Evolutionary conservation across 2,113 vertebrate species (phyloP).

Genomic region (Leucopsar rothschildi): DNA sequence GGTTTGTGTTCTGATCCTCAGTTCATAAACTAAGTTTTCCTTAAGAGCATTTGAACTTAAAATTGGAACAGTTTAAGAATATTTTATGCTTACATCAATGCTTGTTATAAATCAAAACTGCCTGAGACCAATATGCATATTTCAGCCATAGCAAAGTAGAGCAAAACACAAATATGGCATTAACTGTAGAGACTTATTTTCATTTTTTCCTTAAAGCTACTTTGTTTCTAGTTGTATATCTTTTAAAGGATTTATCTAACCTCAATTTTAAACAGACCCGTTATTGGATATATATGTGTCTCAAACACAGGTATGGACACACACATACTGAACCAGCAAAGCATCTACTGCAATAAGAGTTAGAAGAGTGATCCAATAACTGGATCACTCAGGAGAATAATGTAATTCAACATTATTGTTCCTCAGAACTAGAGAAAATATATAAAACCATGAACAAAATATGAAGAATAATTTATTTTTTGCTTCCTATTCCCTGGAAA

Average conservation of each 20-base stretch:
- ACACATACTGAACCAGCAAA: not conserved
- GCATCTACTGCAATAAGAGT: not conserved
- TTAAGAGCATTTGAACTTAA: not conserved
- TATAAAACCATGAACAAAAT: not conserved
- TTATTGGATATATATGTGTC: not conserved
- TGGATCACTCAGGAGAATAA: not conserved
- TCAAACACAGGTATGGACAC: not conserved
- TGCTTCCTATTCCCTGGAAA: not conserved
- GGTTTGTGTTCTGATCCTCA: not conserved
- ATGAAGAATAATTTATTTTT: not conserved
- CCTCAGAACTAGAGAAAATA: not conserved
- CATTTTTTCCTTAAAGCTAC: not conserved
- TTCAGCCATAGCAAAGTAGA: not conserved
- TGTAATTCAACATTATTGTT: not conserved
- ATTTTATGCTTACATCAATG: not conserved
- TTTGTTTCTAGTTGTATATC: not conserved
- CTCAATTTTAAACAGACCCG: not conserved
- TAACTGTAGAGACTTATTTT: not conserved
- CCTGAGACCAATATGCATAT: not conserved
- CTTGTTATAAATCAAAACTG: not conserved
- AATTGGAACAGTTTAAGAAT: not conserved
- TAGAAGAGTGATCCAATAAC: not conserved
- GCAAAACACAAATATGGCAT: not conserved
- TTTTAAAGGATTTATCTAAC: not conserved
- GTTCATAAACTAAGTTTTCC: not conserved